Evolutionary conservation across 2,113 vertebrate species (phyloP).

Genomic region (Percopsis transmontana): DNA sequence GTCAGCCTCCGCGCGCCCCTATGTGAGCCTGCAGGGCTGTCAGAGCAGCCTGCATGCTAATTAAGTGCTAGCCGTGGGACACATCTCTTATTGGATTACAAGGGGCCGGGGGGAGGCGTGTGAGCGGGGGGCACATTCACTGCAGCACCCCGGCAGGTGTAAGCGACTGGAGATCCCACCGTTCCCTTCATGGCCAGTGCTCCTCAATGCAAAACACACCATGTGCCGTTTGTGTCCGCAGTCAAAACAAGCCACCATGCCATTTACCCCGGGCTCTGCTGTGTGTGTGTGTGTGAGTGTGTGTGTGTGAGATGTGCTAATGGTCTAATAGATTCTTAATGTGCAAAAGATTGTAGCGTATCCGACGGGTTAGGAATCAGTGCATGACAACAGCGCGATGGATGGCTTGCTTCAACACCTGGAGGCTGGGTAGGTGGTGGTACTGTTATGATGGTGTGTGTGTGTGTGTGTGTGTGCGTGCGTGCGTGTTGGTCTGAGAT

Average conservation of each 20-base stretch:
- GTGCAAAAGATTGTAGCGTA: conserved; percentile 63
- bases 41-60: conserved; percentile 70
- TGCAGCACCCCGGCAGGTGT: conserved; percentile 29
- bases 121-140: conserved; percentile 2
- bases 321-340: conserved; percentile 69
- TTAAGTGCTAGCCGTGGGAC: conserved; percentile 76
- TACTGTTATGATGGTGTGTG: conserved; percentile 11
- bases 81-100: conserved; percentile 84
- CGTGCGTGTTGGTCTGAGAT: conserved; percentile 21
- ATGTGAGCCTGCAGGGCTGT: conserved; percentile 55
- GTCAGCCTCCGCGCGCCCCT: conserved; percentile 31
- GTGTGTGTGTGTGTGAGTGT: conserved; percentile 34
- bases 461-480: conserved; percentile 8
- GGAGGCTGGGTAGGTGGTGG: conserved; percentile 38
- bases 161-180: conserved; percentile 67
- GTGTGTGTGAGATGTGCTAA: conserved; percentile 13
- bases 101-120: conserved; percentile 43
- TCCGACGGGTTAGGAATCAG: conserved; percentile 42
- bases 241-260: conserved; percentile 73
- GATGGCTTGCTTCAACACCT: conserved; percentile 72
- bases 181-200: conserved; percentile 68
- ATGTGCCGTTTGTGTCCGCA: conserved; percentile 70
- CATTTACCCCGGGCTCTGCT: conserved; percentile 16
- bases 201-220: conserved; percentile 69
- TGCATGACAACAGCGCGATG: conserved; percentile 62